These are phyloP conservation scores for Acleris holmiana DNA, from an alignment of 2,888 invertebrate species.

Conservation along the genomic window DNA sequence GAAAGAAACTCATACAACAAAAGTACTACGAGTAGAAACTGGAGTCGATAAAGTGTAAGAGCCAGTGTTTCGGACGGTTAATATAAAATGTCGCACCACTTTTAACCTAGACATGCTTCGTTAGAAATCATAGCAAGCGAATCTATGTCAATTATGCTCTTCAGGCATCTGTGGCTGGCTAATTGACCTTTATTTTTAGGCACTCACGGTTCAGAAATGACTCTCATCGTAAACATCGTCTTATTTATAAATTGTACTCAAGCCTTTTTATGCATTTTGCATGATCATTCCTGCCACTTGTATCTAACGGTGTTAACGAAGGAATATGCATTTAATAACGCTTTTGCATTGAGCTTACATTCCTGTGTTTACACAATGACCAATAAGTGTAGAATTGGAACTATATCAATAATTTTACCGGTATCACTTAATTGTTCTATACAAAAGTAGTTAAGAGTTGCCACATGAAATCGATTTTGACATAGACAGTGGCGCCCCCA, in stretches of 20 bases:
- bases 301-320: too few species aligned
- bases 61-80: neutral
- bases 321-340: too few species aligned
- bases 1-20: too few species aligned
- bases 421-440: too few species aligned
- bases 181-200: constrained; percentile 32
- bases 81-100: constrained; percentile 1
- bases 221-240: constrained; percentile 23
- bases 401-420: too few species aligned
- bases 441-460: too few species aligned
- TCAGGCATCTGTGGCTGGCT: constrained; percentile 20
- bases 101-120: constrained; percentile 16
- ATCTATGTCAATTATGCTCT: constrained; percentile 28
- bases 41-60: neutral
- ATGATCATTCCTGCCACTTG: constrained; percentile 31
- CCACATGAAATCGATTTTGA: too few species aligned
- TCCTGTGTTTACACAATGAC: too few species aligned
- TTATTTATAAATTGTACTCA: constrained; percentile 19
- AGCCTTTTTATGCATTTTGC: constrained; percentile 15
- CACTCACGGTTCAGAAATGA: constrained; percentile 13
- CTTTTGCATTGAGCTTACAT: too few species aligned
- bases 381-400: too few species aligned
- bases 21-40: too few species aligned
- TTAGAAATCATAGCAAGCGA: constrained; percentile 27
- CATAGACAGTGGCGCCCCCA: too few species aligned